Percentiles rank a stretch among this genome's conserved stretches.
Conservation (phyloP, 2,797 vertebrate genomes). For the Cryptoprocta ferox region DNA sequence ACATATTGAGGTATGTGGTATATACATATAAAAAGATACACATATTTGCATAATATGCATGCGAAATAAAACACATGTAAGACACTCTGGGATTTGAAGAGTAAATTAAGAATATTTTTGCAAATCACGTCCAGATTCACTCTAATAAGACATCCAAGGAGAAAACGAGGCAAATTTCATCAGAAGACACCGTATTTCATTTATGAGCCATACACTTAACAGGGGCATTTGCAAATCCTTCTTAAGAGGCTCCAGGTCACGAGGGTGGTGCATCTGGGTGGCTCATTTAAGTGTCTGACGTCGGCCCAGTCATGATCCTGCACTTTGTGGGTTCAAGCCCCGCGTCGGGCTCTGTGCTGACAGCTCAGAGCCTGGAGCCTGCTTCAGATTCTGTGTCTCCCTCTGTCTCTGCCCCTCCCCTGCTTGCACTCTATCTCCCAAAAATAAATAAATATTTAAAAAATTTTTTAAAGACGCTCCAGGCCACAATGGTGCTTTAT, state of each 20-base stretch:
- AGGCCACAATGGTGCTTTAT: accelerated
- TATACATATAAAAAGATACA: background rate
- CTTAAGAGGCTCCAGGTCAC: accelerated
- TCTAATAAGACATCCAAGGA: background rate
- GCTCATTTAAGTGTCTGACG: too few species aligned
- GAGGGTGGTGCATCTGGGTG: too few species aligned
- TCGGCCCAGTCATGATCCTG: too few species aligned
- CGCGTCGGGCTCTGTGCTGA: too few species aligned
- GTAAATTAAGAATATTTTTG: background rate
- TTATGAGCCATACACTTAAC: accelerated
- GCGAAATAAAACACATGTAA: background rate
- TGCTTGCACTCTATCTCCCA: too few species aligned
- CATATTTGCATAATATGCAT: accelerated
- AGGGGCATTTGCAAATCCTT: too few species aligned
- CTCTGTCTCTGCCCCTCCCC: too few species aligned
- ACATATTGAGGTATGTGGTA: background rate
- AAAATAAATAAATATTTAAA: too few species aligned
- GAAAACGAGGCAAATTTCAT: accelerated
- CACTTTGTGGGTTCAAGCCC: too few species aligned
- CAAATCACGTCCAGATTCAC: background rate
- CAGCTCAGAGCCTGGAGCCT: too few species aligned
- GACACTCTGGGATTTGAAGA: background rate
- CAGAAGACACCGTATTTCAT: background rate
- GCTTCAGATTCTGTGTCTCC: too few species aligned
- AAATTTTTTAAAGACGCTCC: too few species aligned